phyloP scores from a whole-genome alignment of 2,113 vertebrate genomes.

The Prunella fulvescens region DNA sequence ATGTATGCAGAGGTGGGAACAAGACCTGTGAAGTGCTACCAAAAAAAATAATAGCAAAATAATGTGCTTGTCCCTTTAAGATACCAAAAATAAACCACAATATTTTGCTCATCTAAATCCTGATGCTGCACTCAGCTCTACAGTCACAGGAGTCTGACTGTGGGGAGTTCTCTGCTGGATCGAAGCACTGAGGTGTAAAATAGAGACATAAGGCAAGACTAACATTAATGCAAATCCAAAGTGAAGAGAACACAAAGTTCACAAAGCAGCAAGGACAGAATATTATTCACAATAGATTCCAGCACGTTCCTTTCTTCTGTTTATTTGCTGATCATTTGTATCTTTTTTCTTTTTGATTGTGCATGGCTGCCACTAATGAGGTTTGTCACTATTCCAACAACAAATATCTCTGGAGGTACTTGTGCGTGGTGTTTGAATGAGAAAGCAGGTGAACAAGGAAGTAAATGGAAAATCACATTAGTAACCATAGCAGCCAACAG shows the following conservation, averaged over 20 bases:
- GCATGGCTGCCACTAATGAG: not conserved
- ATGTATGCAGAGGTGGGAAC: not conserved
- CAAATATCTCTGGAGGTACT: not conserved
- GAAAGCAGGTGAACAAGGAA: constrained; percentile 30
- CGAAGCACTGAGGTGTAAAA: constrained; percentile 36
- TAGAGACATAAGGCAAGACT: constrained; percentile 28
- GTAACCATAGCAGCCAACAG: constrained; percentile 51
- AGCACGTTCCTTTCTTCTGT: not conserved
- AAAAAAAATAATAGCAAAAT: not conserved
- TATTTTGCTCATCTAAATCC: not conserved
- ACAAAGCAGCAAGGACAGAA: not conserved
- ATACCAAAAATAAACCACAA: constrained; percentile 30
- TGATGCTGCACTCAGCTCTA: not conserved
- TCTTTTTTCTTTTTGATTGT: not conserved
- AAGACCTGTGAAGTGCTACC: not conserved
- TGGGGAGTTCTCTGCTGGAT: not conserved
- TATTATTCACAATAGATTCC: not conserved
- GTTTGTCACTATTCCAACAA: not conserved
- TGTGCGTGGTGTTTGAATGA: not conserved
- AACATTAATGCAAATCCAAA: constrained; percentile 40
- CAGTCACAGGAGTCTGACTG: constrained; percentile 17
- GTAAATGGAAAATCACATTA: constrained; percentile 18
- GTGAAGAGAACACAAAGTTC: constrained; percentile 22
- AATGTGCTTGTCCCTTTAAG: constrained; percentile 20
- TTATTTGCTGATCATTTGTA: not conserved